A percentile compares a stretch with the other conserved stretches of the same genome.
Conservation (phyloP, 2,113 vertebrate genomes). For the Leptocoma aspasia region DNA sequence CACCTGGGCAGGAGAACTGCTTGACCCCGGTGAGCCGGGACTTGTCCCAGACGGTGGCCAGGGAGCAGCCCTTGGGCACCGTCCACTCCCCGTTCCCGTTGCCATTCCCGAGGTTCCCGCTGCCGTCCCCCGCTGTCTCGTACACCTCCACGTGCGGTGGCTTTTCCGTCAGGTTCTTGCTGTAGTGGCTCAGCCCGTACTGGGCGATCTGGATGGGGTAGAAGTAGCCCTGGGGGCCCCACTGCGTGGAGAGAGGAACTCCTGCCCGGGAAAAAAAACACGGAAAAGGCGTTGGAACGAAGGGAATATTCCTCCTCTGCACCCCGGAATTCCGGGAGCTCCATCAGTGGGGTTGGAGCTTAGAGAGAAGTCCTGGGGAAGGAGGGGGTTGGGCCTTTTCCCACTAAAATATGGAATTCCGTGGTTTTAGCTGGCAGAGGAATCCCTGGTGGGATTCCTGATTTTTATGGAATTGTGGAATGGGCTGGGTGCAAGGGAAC, state of each 20-base stretch:
- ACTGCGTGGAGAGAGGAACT: conserved; percentile 95
- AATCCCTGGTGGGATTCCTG: no score
- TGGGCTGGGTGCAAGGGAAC: background rate
- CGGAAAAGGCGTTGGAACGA: accelerated
- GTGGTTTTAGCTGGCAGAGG: background rate
- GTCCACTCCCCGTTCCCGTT: conserved; percentile 76
- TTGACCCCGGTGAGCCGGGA: conserved; percentile 79
- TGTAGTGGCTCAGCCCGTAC: conserved; percentile 98
- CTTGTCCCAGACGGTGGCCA: conserved; percentile 81
- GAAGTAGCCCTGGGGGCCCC: conserved; percentile 99
- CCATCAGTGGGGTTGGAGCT: background rate
- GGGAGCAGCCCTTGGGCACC: conserved; percentile 84
- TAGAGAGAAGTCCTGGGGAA: background rate
- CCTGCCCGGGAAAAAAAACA: conserved; percentile 62
- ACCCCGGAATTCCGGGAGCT: no score
- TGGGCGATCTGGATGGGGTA: conserved; percentile 99
- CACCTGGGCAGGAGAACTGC: conserved; percentile 89
- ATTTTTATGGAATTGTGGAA: background rate
- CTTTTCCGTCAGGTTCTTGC: conserved; percentile 96
- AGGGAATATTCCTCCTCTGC: accelerated
- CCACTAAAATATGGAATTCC: background rate
- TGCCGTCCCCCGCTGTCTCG: conserved; percentile 78
- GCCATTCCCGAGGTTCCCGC: accelerated
- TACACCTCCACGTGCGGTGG: conserved; percentile 88
- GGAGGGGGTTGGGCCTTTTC: background rate